Evolutionary conservation across 2,113 vertebrate genomes (phyloP).

Genomic region (Tautogolabrus adspersus): DNA sequence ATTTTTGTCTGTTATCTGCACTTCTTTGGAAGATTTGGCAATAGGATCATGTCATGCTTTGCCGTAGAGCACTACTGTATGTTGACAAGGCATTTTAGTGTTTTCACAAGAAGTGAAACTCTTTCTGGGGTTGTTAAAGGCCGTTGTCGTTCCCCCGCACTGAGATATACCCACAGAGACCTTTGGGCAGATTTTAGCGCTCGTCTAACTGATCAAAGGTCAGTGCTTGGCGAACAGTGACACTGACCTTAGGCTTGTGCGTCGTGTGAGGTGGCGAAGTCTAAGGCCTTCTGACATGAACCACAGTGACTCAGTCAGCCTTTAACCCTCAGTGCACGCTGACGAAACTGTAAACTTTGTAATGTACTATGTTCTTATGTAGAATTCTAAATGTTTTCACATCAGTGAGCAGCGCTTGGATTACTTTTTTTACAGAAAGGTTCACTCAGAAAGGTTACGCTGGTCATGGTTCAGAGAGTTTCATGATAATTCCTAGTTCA

Average conservation of each 20-base stretch:
- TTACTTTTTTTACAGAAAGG: slow-evolving; percentile 1
- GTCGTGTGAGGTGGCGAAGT: slow-evolving; percentile 58
- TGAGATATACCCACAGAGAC: slow-evolving; percentile 33
- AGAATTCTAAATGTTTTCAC: slow-evolving; percentile 41
- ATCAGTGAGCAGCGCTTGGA: slow-evolving; percentile 28
- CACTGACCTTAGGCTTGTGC: slow-evolving; percentile 63
- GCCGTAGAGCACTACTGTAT: slow-evolving; percentile 18
- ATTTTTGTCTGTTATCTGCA: slow-evolving; percentile 2
- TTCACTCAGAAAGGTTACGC: slow-evolving; percentile 27
- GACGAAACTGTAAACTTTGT: slow-evolving; percentile 53
- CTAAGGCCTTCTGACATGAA: slow-evolving; percentile 67
- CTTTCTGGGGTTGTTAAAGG: slow-evolving; percentile 43
- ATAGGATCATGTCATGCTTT: slow-evolving; percentile 25
- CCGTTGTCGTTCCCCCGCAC: slow-evolving; percentile 38
- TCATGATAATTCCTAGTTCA: slow-evolving; percentile 51
- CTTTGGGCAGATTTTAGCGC: slow-evolving; percentile 57
- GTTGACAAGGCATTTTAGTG: slow-evolving; percentile 41
- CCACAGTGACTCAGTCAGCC: slow-evolving; percentile 65
- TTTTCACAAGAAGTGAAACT: slow-evolving; percentile 18
- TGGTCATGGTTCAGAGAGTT: slow-evolving; percentile 31
- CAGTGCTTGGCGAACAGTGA: slow-evolving; percentile 62
- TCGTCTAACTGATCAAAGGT: slow-evolving; percentile 69
- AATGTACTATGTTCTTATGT: slow-evolving; percentile 30
- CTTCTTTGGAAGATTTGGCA: slow-evolving; percentile 12
- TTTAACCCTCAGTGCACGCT: slow-evolving; percentile 51